Conservation (phyloP, 2,888 invertebrate species). For the Parnassius glacialis region DNA sequence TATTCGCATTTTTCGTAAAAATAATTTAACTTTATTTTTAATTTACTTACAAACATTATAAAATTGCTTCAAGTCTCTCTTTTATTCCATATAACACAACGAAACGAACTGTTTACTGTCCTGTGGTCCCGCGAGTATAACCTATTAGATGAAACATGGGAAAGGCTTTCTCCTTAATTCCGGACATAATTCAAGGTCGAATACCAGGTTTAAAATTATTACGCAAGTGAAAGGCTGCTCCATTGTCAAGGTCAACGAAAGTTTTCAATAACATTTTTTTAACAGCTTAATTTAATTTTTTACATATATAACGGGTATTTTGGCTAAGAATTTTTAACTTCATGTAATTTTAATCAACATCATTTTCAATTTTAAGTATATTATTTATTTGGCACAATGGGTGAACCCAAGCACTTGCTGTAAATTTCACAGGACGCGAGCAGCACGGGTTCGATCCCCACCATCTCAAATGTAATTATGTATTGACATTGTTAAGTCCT, state of each 20-base stretch:
- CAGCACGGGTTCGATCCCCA: too few species aligned
- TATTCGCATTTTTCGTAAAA: too few species aligned
- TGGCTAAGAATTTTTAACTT: too few species aligned
- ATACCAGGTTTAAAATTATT: constrained; percentile 13
- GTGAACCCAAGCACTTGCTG: too few species aligned
- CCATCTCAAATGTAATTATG: too few species aligned
- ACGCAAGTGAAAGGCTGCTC: constrained; percentile 16
- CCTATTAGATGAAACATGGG: constrained; percentile 30
- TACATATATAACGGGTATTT: too few species aligned
- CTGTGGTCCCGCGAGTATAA: constrained; percentile 24
- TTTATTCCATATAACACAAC: not conserved
- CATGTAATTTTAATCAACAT: too few species aligned
- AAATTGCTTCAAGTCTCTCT: not conserved
- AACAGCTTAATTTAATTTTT: not conserved
- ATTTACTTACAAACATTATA: constrained; percentile 17
- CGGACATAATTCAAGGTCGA: constrained; percentile 9
- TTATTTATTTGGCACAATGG: too few species aligned
- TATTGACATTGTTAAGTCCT: too few species aligned
- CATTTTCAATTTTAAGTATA: too few species aligned
- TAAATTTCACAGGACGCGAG: too few species aligned
- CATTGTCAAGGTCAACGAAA: constrained; percentile 17
- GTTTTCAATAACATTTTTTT: not conserved
- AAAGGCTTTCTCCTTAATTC: constrained; percentile 48
- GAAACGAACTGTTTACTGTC: constrained; percentile 7
- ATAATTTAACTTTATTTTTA: too few species aligned